A percentile compares a stretch with the other conserved stretches of the same genome.
These are phyloP conservation scores for Hemicrepidius hirtus DNA, from an alignment of 2,888 invertebrate species.

Conservation along the genomic window DNA sequence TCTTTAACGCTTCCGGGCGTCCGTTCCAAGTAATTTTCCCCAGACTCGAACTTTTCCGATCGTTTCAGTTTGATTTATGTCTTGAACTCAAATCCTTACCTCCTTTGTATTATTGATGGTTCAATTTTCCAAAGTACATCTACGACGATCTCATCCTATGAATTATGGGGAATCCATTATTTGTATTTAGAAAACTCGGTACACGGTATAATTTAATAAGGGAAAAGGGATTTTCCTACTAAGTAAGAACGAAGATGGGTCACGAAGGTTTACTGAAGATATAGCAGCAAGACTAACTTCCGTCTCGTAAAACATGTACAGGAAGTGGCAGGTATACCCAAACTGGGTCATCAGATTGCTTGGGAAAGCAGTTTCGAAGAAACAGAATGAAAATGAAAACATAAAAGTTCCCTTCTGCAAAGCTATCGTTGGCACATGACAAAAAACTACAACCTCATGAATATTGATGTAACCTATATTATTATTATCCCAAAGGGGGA, in stretches of 20 bases:
- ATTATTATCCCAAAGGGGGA: slow-evolving; percentile 33
- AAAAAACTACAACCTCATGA: slow-evolving; percentile 37
- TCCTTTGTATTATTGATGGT: slow-evolving; percentile 34
- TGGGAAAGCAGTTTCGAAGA: slow-evolving; percentile 21
- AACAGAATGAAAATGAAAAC: slow-evolving; percentile 42
- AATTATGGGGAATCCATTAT: slow-evolving; percentile 20
- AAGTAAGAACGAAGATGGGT: slow-evolving; percentile 22
- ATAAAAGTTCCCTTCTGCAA: slow-evolving; percentile 37
- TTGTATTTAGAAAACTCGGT: slow-evolving; percentile 9
- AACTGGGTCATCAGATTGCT: slow-evolving; percentile 46
- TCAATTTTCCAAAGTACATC: slow-evolving; percentile 27
- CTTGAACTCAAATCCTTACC: slow-evolving; percentile 14
- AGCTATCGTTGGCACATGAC: slow-evolving; percentile 19
- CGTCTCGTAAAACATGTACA: slow-evolving; percentile 35
- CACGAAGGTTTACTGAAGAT: slow-evolving; percentile 32
- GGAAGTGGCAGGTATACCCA: slow-evolving; percentile 36
- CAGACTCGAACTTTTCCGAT: slow-evolving; percentile 27
- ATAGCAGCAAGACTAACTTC: slow-evolving; percentile 35
- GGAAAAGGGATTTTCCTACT: neutral
- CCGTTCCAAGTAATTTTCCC: slow-evolving; percentile 37
- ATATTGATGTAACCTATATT: slow-evolving; percentile 43
- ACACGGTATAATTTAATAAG: neutral
- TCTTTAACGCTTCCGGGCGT: slow-evolving; percentile 43
- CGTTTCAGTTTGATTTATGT: slow-evolving; percentile 36
- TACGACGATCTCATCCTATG: slow-evolving; percentile 10